Evolutionary conservation across 2,888 invertebrate genomes (phyloP).

Genomic region (Himalopsyche tibetana): DNA sequence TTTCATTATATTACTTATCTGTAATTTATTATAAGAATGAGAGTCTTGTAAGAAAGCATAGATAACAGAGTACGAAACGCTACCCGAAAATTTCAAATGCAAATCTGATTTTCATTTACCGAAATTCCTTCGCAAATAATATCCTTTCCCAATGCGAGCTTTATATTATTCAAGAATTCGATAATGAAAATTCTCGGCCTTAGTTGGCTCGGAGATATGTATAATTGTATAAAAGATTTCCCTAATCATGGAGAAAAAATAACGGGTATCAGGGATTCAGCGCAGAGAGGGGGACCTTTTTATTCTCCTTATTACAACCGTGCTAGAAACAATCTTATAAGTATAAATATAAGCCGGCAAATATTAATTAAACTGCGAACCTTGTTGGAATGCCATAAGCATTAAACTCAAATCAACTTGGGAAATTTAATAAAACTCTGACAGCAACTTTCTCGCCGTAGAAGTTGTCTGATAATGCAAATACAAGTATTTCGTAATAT

Average conservation of each 20-base stretch:
- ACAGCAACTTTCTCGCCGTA: not conserved
- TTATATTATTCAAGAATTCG: constrained; percentile 48
- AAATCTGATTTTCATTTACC: constrained; percentile 22
- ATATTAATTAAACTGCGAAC: constrained; percentile 69
- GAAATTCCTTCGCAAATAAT: constrained; percentile 19
- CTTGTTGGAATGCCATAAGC: constrained; percentile 66
- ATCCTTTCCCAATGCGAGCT: constrained; percentile 15
- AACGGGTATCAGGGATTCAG: constrained; percentile 54
- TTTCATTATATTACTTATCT: not conserved
- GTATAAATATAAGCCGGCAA: constrained; percentile 68
- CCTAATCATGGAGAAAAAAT: constrained; percentile 61
- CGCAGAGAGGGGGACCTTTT: constrained; percentile 53
- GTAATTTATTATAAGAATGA: constrained; percentile 1
- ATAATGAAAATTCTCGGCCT: constrained; percentile 55
- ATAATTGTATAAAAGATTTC: constrained; percentile 58
- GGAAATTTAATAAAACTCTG: not conserved
- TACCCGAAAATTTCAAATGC: constrained; percentile 22
- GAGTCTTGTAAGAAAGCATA: not conserved
- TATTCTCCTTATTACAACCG: constrained; percentile 53
- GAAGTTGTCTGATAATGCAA: too few relatives aligned
- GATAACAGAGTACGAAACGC: not conserved
- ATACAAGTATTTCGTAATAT: too few relatives aligned
- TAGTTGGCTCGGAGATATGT: constrained; percentile 27
- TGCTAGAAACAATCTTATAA: constrained; percentile 59
- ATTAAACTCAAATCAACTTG: constrained; percentile 30